Percentiles rank a stretch among this genome's conserved stretches.
phyloP scores from a whole-genome alignment of 2,113 vertebrate genomes.

The Dolichallabes microphthalmus region DNA sequence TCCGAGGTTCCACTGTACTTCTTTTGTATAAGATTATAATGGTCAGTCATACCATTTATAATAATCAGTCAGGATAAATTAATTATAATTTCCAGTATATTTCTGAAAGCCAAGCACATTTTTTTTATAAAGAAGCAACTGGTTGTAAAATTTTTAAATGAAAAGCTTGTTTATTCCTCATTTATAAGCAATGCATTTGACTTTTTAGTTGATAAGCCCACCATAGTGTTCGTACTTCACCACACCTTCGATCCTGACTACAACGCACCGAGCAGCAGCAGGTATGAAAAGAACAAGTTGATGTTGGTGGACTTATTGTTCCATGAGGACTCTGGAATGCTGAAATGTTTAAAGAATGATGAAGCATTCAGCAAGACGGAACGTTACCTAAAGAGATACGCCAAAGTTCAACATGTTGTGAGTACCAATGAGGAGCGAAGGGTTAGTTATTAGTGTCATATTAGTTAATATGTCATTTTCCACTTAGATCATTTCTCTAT shows the following conservation, averaged over 20 bases:
- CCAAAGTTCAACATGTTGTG: neutral
- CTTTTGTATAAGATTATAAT: neutral
- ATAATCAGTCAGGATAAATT: neutral
- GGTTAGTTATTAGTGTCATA: neutral
- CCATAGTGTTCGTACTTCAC: constrained; percentile 14
- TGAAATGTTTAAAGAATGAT: neutral
- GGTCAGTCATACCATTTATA: too few relatives aligned
- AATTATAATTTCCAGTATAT: neutral
- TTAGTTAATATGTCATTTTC: too few relatives aligned
- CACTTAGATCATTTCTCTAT: neutral
- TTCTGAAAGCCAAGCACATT: neutral
- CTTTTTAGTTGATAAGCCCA: neutral
- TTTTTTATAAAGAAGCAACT: neutral
- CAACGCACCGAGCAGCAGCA: neutral
- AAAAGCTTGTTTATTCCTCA: neutral
- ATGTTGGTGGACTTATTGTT: constrained; percentile 4
- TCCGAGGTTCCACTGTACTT: too few relatives aligned
- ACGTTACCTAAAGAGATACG: neutral
- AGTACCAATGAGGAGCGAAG: neutral
- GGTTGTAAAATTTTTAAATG: neutral
- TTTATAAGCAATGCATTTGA: neutral
- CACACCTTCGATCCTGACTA: neutral
- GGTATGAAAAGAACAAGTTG: neutral
- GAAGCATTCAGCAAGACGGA: neutral
- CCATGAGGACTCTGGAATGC: neutral